Conservation (phyloP, 2,797 vertebrate species). For the Tinamus major region DNA sequence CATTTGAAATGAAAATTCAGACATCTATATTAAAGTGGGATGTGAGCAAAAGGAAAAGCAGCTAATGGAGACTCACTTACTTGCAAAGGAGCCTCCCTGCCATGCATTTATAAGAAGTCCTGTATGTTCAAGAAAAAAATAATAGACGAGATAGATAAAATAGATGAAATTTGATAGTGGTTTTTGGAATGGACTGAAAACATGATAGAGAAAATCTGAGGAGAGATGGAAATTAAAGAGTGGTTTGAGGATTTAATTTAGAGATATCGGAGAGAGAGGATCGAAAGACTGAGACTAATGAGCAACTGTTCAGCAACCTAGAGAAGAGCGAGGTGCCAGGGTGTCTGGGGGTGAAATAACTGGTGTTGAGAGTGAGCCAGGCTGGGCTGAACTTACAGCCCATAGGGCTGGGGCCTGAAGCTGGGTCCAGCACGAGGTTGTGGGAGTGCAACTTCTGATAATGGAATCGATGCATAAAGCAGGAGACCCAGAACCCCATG, state of each 20-base stretch:
- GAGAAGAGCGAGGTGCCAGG: background rate
- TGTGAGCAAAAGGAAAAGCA: background rate
- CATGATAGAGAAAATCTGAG: background rate
- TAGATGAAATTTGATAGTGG: no score
- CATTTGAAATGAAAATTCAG: background rate
- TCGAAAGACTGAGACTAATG: background rate
- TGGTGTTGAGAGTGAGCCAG: background rate
- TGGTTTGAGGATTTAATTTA: background rate
- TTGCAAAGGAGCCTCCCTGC: background rate
- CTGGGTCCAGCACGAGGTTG: background rate
- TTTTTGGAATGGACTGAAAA: background rate
- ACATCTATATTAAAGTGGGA: background rate
- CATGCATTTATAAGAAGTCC: background rate
- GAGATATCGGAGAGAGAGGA: background rate
- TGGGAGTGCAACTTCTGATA: background rate
- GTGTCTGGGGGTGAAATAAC: slow-evolving; percentile 10
- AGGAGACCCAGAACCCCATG: background rate
- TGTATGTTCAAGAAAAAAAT: background rate
- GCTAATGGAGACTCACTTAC: background rate
- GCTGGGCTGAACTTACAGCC: background rate
- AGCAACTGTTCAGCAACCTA: background rate
- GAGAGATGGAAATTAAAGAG: background rate
- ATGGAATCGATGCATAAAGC: background rate
- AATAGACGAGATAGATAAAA: background rate
- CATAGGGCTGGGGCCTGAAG: background rate